A percentile compares a stretch with the other conserved stretches of the same genome.
phyloP scores from a whole-genome alignment of 1,140 invertebrate species.

The Adelges cooleyi region DNA sequence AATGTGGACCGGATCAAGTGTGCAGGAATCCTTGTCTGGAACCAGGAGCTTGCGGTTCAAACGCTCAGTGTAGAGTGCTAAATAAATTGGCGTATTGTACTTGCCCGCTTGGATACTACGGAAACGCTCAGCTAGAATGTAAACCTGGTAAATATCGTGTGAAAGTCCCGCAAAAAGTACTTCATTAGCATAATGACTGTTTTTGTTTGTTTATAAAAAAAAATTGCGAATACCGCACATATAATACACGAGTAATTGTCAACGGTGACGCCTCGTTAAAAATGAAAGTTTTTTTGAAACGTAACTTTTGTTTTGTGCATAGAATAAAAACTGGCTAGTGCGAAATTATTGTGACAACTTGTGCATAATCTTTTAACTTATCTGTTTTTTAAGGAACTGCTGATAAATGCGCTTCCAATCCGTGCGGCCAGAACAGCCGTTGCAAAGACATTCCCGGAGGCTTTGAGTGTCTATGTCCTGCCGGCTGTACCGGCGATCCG shows the following conservation, averaged over 20 bases:
- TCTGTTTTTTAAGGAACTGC: conserved; percentile 38
- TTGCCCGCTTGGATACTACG: conserved; percentile 72
- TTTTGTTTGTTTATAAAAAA: background rate
- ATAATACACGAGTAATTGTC: no score
- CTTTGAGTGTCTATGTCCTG: conserved; percentile 64
- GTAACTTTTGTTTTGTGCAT: no score
- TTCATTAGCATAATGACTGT: background rate
- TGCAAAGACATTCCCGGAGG: conserved; percentile 57
- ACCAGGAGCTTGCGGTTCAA: conserved; percentile 61
- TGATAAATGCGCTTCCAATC: conserved; percentile 60
- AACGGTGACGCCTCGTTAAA: no score
- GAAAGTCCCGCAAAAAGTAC: background rate
- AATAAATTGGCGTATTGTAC: conserved; percentile 64
- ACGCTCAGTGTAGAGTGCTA: conserved; percentile 73
- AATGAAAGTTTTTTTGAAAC: no score
- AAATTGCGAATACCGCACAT: conserved; percentile 29
- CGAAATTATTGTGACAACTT: no score
- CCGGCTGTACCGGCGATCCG: conserved; percentile 70
- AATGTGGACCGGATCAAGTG: conserved; percentile 55
- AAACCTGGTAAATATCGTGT: conserved; percentile 42
- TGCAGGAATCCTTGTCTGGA: conserved; percentile 76
- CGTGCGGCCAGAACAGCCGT: conserved; percentile 71
- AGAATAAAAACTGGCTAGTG: no score
- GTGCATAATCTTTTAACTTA: no score
- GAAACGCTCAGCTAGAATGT: conserved; percentile 69